Conservation (phyloP, 2,797 vertebrate species). For the Acridotheres tristis region DNA sequence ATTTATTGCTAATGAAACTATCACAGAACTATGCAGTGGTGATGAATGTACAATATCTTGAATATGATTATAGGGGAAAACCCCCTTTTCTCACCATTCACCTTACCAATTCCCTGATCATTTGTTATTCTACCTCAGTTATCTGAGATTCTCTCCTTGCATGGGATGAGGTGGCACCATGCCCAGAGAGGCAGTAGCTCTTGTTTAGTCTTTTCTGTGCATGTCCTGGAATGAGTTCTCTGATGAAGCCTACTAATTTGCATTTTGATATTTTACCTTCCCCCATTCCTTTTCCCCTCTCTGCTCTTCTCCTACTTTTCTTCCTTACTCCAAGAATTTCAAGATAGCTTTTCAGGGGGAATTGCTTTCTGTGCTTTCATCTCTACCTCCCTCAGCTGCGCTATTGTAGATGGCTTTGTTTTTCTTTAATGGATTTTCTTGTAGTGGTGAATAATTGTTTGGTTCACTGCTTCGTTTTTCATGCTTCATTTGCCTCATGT, state of each 20-base stretch:
- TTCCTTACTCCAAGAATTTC: constrained; percentile 2
- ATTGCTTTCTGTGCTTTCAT: constrained; percentile 46
- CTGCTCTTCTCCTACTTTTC: not conserved
- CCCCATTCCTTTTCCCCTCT: not conserved
- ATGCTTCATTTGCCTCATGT: constrained; percentile 55
- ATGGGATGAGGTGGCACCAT: not conserved
- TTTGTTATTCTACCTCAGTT: not conserved
- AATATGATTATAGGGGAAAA: not conserved
- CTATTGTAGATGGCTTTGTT: constrained; percentile 52
- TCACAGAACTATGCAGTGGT: not conserved
- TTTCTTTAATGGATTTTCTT: constrained; percentile 57
- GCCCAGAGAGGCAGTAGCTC: not conserved
- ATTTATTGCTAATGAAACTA: not conserved
- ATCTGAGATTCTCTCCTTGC: not conserved
- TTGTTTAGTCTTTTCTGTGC: constrained; percentile 16
- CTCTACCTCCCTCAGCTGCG: constrained; percentile 39
- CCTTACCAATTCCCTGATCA: not conserved
- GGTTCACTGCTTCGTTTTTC: constrained; percentile 43
- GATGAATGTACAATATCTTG: not conserved
- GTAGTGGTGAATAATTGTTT: constrained; percentile 46
- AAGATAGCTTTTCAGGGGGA: constrained; percentile 24
- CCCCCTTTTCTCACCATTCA: not conserved
- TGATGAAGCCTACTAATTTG: constrained; percentile 32
- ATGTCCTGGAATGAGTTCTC: not conserved
- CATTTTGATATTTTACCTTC: constrained; percentile 45